Evolutionary conservation across 2,113 vertebrate genomes (phyloP), one percentile per base, ranked within the genome.

Genomic region (Pica pica): DNA sequence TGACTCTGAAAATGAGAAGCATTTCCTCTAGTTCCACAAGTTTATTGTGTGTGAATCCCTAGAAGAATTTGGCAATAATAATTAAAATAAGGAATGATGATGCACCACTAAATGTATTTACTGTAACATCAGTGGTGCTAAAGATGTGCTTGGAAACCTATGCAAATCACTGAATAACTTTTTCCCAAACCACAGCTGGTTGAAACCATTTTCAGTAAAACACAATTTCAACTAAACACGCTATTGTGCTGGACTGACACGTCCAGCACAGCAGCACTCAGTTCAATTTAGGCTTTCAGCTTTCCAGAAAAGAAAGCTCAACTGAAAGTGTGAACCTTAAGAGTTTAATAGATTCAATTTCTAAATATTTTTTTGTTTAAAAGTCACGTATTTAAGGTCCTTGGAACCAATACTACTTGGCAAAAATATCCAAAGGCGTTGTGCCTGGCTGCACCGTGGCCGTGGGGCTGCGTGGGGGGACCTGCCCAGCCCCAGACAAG

Each of bases 1-100:
- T 61, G 49, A 24, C 79, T 88, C 83, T n/a, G 95, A 81, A 96
- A 96, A 97, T 92, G 95, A 92, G 78, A 95, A 95, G 90, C 82
- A 97, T 97, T 97, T 97, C 95, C 95, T 93, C 88, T 73, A 57
- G 86, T 79, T 88, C 94, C 91, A 53, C 90, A 96, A 96, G 91
- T 89, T 87, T 94, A 94, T 91, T 96, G 93, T 92, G 93, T 92
- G 96, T 84, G 90, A 95, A 96, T 97, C 94, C 93, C 87, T 86
- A 35, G 64, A 96, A 94, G 96, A 95, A 94, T 96, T 92, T 96
- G 95, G 95, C 96, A 96, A 79, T 87, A 90, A 86, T 71, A 92
- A 95, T 93, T 81, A 95, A 94, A 96, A 95, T 97, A 95, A 89
- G 83, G 76, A 87, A 46, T 3, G 80, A 93, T 92, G 94, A 94